These are phyloP conservation scores for Sciurus vulgaris DNA, from an alignment of 2,797 vertebrate species.

Conservation along the genomic window DNA sequence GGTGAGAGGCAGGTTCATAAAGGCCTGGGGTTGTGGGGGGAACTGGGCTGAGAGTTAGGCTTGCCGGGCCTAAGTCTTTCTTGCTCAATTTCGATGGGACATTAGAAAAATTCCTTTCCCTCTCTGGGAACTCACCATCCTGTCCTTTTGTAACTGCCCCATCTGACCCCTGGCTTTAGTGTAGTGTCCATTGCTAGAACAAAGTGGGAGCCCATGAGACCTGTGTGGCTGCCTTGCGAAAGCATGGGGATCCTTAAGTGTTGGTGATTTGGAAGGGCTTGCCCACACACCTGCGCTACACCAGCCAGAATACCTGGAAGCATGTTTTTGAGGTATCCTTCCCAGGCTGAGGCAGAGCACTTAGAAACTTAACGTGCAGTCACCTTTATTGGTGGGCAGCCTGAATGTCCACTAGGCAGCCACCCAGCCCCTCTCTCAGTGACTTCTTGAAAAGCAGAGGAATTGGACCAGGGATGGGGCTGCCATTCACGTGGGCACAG, in stretches of 20 bases:
- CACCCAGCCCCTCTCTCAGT: not conserved
- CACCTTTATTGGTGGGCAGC: not conserved
- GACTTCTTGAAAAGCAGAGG: not conserved
- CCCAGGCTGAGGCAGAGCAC: not conserved
- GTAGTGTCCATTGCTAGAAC: accelerated
- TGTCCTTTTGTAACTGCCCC: not conserved
- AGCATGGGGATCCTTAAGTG: not conserved
- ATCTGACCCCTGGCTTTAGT: not conserved
- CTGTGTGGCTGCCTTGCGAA: not conserved
- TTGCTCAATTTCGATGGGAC: not conserved
- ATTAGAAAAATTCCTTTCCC: not conserved
- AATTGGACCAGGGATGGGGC: too few relatives aligned
- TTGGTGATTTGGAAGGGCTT: not conserved
- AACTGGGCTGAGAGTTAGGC: accelerated
- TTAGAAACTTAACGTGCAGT: too few relatives aligned
- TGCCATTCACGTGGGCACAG: accelerated
- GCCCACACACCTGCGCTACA: accelerated
- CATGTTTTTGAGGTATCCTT: not conserved
- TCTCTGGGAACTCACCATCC: not conserved
- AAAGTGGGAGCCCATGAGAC: not conserved
- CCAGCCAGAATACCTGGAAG: not conserved
- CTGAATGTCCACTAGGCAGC: not conserved
- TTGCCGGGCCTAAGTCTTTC: not conserved
- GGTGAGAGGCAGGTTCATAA: not conserved
- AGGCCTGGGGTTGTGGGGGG: not conserved